Evolutionary conservation across 37 sponge, comb jelly and placozoan species (phyloP).

Genomic region (Aphrocallistes beatrix): DNA sequence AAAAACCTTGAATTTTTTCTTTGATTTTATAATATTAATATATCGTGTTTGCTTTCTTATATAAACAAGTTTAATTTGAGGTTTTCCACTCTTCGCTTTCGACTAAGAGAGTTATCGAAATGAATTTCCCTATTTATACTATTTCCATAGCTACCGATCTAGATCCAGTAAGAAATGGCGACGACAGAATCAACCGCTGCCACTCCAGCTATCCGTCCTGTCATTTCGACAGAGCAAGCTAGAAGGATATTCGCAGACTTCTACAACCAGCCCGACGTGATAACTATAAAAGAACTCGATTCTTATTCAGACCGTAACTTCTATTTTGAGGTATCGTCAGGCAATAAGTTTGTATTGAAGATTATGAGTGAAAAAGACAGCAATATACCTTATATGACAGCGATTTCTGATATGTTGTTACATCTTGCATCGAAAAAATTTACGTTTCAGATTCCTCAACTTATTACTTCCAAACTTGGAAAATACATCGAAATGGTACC

Average conservation of each 20-base stretch:
- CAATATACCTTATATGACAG: background rate
- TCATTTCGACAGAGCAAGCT: background rate
- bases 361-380: background rate
- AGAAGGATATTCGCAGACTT: background rate
- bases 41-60: too few relatives aligned
- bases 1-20: background rate
- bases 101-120: too few relatives aligned
- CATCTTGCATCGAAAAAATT: background rate
- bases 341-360: background rate
- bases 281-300: background rate
- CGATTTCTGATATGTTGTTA: background rate
- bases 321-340: background rate
- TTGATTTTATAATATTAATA: background rate
- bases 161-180: too few relatives aligned
- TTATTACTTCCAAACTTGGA: background rate
- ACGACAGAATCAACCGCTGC: background rate
- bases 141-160: too few relatives aligned
- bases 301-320: constrained; percentile 3
- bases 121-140: too few relatives aligned
- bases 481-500: background rate
- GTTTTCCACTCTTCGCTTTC: too few relatives aligned
- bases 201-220: background rate
- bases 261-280: background rate
- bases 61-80: too few relatives aligned
- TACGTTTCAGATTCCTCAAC: background rate